Evolutionary conservation across 1,140 invertebrate genomes (phyloP), one percentile per base, ranked within the genome.

Genomic region (Mylabris phalerata): DNA sequence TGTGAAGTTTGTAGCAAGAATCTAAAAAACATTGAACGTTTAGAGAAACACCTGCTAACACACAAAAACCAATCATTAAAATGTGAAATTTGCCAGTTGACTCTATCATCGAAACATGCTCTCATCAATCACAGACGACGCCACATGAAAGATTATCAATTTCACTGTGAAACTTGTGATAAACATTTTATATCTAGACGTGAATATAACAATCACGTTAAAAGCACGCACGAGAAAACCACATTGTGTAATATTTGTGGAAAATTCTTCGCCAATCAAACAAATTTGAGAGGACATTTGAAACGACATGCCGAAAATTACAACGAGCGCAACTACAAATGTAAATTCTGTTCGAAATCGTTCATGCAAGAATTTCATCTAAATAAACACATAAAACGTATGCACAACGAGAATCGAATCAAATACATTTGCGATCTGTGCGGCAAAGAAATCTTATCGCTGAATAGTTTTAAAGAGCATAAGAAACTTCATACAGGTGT

Each of bases 381-480:
- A 4, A 54, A 11, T 3, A 45, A 11, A 1, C 51, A 54, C 13
- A 27, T 9, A 24, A 9, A 9, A 10, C 40, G 11, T n/a, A 11
- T 42, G 11, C 41, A 42, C 41, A 9, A 11, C 11, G 9, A 42
- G 3, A 42, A 10, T 42, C 9, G 11, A 4, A 11, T 7, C 5
- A 42, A 42, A 5, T 13, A 50, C 5, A 5, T 76, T 9, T 84
- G 82, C 65, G 73, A 73, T 45, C 61, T 77, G n/a, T 84, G 82
- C 60, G 72, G 71, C 2, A 79, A 79, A 60, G 77, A 77, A 13
- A 82, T 84, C 69, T 77, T 78, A 0, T 78, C 78, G 57, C 77
- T 79, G 27, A 78, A 78, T 50, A 82, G 80, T 52, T 68, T 84
- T 25, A 78, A 78, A 56, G 75, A 78, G 9, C 83, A 85, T 61